Percentiles rank a stretch among this genome's conserved stretches.
These are phyloP conservation scores for Drosophila bunnanda DNA, from an alignment of 2,888 invertebrate genomes.

Conservation along the genomic window DNA sequence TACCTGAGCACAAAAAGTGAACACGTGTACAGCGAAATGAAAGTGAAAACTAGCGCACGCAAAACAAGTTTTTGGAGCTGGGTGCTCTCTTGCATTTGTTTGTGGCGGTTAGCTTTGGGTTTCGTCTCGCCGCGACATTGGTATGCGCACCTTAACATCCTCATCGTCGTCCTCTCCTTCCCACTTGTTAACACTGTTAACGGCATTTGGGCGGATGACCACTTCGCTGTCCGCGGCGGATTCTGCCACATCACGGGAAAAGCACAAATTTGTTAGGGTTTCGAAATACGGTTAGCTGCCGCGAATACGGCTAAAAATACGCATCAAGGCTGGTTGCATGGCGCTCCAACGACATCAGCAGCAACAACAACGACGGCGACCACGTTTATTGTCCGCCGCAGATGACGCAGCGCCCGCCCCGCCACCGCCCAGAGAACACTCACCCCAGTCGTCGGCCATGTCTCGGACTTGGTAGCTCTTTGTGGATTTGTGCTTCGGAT, in stretches of 20 bases:
- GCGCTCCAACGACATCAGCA: slow-evolving; percentile 26
- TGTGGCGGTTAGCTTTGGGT: slow-evolving; percentile 16
- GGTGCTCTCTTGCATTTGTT: slow-evolving; percentile 1
- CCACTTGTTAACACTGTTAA: slow-evolving; percentile 92
- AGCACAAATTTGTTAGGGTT: slow-evolving; percentile 13
- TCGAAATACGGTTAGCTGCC: slow-evolving; percentile 34
- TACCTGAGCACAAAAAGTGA: slow-evolving; percentile 50
- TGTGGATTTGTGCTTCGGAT: slow-evolving; percentile 39
- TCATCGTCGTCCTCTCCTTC: slow-evolving; percentile 95
- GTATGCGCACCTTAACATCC: slow-evolving; percentile 89
- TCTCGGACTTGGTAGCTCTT: slow-evolving; percentile 37
- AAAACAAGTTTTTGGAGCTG: slow-evolving; percentile 56
- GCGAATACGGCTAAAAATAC: slow-evolving; percentile 42
- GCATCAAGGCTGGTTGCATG: slow-evolving; percentile 45
- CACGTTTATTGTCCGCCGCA: slow-evolving; percentile 52
- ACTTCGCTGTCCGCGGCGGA: slow-evolving; percentile 86
- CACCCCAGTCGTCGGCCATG: slow-evolving; percentile 91
- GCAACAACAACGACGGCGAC: slow-evolving; percentile 50
- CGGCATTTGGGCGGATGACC: slow-evolving; percentile 89
- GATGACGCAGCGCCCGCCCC: slow-evolving; percentile 31
- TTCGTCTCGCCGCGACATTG: slow-evolving; percentile 2
- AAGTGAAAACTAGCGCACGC: slow-evolving; percentile 56
- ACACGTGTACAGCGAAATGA: slow-evolving; percentile 77
- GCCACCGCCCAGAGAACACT: slow-evolving; percentile 75
- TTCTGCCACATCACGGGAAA: slow-evolving; percentile 70